Base-by-base conservation (phyloP, 2,888 invertebrate species). In the Chrysolina oricalcia region DNA sequence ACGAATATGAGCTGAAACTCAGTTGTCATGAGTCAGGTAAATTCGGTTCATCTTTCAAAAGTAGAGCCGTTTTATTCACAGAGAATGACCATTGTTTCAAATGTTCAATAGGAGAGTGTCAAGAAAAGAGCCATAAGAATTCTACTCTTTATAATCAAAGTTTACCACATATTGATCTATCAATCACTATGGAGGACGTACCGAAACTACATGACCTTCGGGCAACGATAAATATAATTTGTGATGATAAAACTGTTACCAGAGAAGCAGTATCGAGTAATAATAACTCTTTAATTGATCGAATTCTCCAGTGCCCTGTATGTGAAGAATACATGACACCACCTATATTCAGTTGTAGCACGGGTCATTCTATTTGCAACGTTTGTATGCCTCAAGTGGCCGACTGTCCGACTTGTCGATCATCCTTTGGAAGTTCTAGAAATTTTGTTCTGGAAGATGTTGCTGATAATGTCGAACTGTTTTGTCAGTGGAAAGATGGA, bases 71-170 rank as follows among this genome's bases (percentile, higher is more conserved):
- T n/a, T 43, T 69, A 0, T 73, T 41, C 19, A 5, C 43, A 15
- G 73, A 73, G 59, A 72, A 8, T n/a, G 56, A 50, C 21, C 67
- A 72, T 62, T 72, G 72, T 48, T 59, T 67, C 15, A 68, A 63
- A 64, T 73, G 73, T 41, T 17, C 62, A n/a, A 27, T 64, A 62
- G 53, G 53, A 6, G 53, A 64, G 19, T 73, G 73, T 56, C 21
- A 21, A 21, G 53, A 56, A 56, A 56, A 21, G 21, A 21, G 11
- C 21, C 53, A 56, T 11, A 13, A 11, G 13, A 56, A 56, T 56
- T 56, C 21, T 6, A 21, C 13, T 3, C 53, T 53, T 8, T 21
- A 53, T 11, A 10, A 13, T 17, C n/a, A 15, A 11, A 56, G 53
- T 10, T 10, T 11, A 56, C 21, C 21, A n/a, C 21, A 56, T 23